phyloP scores from a whole-genome alignment of 2,797 vertebrate species.

The Phoebastria nigripes region DNA sequence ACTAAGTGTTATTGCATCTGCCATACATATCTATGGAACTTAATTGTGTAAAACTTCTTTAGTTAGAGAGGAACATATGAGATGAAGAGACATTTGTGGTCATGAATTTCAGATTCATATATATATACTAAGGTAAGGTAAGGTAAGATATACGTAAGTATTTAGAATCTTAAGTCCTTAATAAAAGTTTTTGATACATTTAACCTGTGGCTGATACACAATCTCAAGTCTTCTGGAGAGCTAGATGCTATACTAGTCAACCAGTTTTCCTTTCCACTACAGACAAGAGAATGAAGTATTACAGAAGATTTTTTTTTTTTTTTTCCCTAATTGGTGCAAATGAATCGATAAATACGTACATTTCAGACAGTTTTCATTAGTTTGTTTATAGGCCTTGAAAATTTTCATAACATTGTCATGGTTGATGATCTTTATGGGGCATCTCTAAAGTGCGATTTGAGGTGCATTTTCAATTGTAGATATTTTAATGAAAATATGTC shows the following conservation, averaged over 20 bases:
- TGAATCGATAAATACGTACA: not conserved
- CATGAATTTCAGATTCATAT: not conserved
- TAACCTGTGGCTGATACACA: not conserved
- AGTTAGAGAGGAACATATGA: not conserved
- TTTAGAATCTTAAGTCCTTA: not conserved
- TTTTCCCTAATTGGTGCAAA: not conserved
- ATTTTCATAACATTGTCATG: not conserved
- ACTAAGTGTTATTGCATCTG: not conserved
- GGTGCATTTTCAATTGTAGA: not conserved
- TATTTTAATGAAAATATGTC: conserved; percentile 41
- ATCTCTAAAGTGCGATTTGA: not conserved
- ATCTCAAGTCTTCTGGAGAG: not conserved
- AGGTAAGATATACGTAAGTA: not conserved
- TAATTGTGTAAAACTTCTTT: not conserved
- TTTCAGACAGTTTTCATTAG: not conserved
- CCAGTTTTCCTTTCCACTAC: not conserved
- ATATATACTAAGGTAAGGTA: not conserved
- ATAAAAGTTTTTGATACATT: not conserved
- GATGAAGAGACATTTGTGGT: not conserved
- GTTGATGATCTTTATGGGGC: not conserved
- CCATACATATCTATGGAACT: not conserved
- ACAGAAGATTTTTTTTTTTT: not conserved
- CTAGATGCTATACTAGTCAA: not conserved
- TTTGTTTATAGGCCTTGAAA: not conserved
- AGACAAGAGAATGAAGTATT: not conserved